phyloP scores from a whole-genome alignment of 2,888 invertebrate genomes.

The Pandemis cinnamomeana region DNA sequence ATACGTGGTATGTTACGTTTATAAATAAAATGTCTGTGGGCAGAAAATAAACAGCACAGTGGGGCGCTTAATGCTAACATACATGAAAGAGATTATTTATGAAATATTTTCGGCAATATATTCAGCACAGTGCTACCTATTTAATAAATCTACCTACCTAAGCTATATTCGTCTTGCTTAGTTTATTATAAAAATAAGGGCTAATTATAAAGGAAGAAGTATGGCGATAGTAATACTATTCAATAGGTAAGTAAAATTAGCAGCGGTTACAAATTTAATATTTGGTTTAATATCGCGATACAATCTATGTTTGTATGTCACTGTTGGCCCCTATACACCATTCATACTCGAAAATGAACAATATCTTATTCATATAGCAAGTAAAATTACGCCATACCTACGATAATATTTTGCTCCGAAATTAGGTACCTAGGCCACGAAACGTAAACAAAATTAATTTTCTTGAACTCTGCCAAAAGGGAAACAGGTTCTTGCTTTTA shows the following conservation, averaged over 20 bases:
- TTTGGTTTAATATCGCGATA: conserved; percentile 10
- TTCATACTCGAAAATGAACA: conserved; percentile 27
- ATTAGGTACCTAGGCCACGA: conserved; percentile 16
- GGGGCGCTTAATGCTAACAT: not conserved
- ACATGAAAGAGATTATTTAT: not conserved
- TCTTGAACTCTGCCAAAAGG: conserved; percentile 26
- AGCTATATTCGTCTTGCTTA: not conserved
- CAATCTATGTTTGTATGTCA: conserved; percentile 5
- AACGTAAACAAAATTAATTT: conserved; percentile 38
- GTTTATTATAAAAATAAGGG: not conserved
- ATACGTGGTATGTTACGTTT: not conserved
- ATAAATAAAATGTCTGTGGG: not conserved
- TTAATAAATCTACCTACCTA: not conserved
- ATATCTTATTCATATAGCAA: conserved; percentile 27
- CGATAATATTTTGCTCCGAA: conserved; percentile 33
- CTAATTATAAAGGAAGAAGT: too few species aligned
- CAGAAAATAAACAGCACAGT: not conserved
- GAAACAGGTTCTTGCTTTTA: conserved; percentile 40
- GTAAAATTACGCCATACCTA: conserved; percentile 16
- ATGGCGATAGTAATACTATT: too few species aligned
- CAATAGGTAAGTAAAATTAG: not conserved
- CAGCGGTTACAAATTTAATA: not conserved
- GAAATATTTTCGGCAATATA: not conserved
- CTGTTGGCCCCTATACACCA: conserved; percentile 9
- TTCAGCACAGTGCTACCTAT: not conserved